Evolutionary conservation across 2,888 invertebrate genomes (phyloP), one percentile per base, ranked within the genome.

Genomic region (Latrodectus elegans): DNA sequence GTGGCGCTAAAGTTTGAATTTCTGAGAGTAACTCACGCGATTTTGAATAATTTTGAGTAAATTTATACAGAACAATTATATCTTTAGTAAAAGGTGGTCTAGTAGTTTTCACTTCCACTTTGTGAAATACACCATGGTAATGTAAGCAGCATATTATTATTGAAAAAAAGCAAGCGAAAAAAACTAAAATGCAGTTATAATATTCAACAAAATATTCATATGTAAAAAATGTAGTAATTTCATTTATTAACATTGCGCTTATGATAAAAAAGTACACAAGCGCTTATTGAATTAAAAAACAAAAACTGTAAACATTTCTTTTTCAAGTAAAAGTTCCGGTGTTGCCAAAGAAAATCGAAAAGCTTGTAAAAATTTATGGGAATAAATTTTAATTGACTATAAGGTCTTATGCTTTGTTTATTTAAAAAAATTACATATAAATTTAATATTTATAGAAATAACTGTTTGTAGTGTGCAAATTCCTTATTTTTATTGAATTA

Each of bases 11-110:
- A 14, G 90, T 90, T 52, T 91, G 90, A 3, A 91, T 91, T 90
- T 93, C 92, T 1, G 92, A 92, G 89, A 93, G 93, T 12, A 92
- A 89, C 8, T 90, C 90, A 6, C 93, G 92, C 72, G 91, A 91
- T 76, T 92, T 91, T 83, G 91, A 91, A 91, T 93, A 93, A 6
- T 93, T 93, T 70, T 91, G 90, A 26, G 91, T 91, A 89, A 92
- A 92, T 89, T 92, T 92, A 91, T 93, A 93, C 9, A 92, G 92
- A 10, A 93, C 90, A n/a, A 90, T 82, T 10, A 91, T 90, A 68
- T 91, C 90, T n/a, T 72, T 82, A 65, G 60, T 22, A 74, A 85
- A 91, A 0, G 92, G 92, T 53, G 92, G 92, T 53, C 91, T 90
- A 6, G 92, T 92, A 14, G 92, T 91, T 64, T 91, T 91, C 9